Percentiles rank a stretch among this genome's conserved stretches.
Evolutionary conservation across 2,797 vertebrate species (phyloP).

Genomic region (Alca torda): DNA sequence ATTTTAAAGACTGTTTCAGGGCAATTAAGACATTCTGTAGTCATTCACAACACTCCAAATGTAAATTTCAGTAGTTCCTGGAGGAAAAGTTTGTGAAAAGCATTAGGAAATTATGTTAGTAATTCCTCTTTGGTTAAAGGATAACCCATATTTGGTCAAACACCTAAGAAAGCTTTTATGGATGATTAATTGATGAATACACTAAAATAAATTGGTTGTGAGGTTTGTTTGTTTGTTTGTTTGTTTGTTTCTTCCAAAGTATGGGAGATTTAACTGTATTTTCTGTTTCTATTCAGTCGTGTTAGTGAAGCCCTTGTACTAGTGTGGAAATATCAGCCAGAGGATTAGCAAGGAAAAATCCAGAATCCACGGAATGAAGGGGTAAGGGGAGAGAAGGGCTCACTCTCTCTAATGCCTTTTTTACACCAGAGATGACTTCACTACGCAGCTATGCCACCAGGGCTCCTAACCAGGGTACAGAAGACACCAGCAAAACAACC

Average conservation of each 20-base stretch:
- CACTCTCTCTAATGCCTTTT: not conserved
- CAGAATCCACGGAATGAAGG: not conserved
- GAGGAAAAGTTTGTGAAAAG: not conserved
- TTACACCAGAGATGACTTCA: not conserved
- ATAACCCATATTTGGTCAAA: not conserved
- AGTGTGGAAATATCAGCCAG: not conserved
- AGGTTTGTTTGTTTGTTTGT: not conserved
- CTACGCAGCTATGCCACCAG: not conserved
- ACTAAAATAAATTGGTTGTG: not conserved
- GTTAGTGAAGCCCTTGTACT: not conserved
- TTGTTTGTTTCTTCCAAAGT: not conserved
- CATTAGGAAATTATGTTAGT: not conserved
- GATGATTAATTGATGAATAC: not conserved
- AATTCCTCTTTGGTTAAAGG: constrained; percentile 47
- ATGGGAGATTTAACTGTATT: not conserved
- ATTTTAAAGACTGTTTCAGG: not conserved
- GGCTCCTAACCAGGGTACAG: not conserved
- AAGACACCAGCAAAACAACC: not conserved
- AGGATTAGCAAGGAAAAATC: not conserved
- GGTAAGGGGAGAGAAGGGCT: not conserved
- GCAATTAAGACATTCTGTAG: not conserved
- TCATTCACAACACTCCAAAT: not conserved
- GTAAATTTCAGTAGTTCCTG: not conserved
- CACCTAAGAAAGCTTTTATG: constrained; percentile 9
- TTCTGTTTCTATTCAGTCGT: not conserved